Evolutionary conservation across 1,140 invertebrate species (phyloP), one percentile per base, ranked within the genome.

Genomic region (Trigoniulus corallinus): DNA sequence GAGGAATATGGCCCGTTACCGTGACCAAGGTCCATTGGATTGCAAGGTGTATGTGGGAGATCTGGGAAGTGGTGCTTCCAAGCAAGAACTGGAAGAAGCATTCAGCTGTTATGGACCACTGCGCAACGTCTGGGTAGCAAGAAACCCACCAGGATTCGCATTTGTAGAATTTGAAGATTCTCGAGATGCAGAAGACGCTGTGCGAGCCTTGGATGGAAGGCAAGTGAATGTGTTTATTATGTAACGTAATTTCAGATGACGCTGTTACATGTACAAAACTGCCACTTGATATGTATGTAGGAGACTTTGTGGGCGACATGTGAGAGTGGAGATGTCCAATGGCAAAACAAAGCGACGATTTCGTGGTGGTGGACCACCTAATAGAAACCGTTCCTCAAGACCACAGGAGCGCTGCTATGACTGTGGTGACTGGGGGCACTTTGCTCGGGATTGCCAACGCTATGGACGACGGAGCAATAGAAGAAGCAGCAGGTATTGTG

Each of bases 21-120:
- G 61, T 10, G 62, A 60, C 43, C 47, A 48, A 23, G 77, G 79
- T 50, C 57, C 62, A 34, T 76, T 80, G 40, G 93, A 96, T 63
- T 88, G 87, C 59, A 98, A 98, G 69, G 81, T 97, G 10, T 98
- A 97, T 67, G 88, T 98, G 23, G 94, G 94, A 34, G 91, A 96
- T 29, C 57, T 76, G 25, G 64, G 71, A 25, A 70, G 69, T 42
- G 70, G 67, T 56, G 68, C 72, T 4, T 61, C 67, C 10, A 68
- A 70, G 54, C 63, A 68, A 34, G 73, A 78, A 58, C 58, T 78
- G 29, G 75, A 79, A 58, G 72, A 76, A 55, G 68, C 75, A 4
- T 83, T 82, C 63, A 65, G 72, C 27, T 74, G 76, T 51, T 95
- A 86, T 71, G 92, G 92, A 47, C 87, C 87, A 40, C 74, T 88